Evolutionary conservation across 2,113 vertebrate genomes (phyloP), one percentile per base, ranked within the genome.

Genomic region (Romanogobio albipinnatus): DNA sequence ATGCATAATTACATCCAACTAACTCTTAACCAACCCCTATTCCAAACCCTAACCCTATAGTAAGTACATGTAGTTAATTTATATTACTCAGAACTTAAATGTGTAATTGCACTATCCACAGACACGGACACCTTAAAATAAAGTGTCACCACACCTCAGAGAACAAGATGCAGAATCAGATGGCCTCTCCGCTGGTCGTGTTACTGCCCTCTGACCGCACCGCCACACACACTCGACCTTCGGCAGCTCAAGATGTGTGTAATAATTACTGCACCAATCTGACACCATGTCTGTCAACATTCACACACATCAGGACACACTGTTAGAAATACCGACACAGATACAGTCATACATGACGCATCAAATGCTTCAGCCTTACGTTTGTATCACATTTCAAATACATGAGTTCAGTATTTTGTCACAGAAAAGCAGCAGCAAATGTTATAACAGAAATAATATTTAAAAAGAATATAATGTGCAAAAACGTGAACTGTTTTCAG

Each of bases 281-380:
- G 73, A 75, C 73, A 75, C 29, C 15, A n/a, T 15, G 58, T 61
- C 58, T 19, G 36, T 62, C 58, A 47, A 43, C 58, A 26, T 64
- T 7, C 76, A 43, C 53, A 78, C 56, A 45, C 76, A 79, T 4
- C 75, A 58, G 29, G 19, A 77, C 36, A 59, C 76, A 24, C 19
- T 78, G 14, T 59, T 14, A 24, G 33, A 43, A 36, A 70, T 9
- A 61, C 13, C 51, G 14, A 7, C 39, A 0, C 17, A 56, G 51
- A 77, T 19, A 22, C 26, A 76, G 33, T 56, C 1, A 33, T 53
- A 51, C 8, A 8, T 15, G 14, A 49, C 11, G 47, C 11, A 49
- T 49, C 1, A 14, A 14, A 15, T 49, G 47, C 47, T 49, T 14
- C 2, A 11, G 9, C 9, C 45, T 47, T 43, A 43, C 6, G 7